Base-by-base conservation (phyloP, 2,797 vertebrate species). In the Pteropus rufus region DNA sequence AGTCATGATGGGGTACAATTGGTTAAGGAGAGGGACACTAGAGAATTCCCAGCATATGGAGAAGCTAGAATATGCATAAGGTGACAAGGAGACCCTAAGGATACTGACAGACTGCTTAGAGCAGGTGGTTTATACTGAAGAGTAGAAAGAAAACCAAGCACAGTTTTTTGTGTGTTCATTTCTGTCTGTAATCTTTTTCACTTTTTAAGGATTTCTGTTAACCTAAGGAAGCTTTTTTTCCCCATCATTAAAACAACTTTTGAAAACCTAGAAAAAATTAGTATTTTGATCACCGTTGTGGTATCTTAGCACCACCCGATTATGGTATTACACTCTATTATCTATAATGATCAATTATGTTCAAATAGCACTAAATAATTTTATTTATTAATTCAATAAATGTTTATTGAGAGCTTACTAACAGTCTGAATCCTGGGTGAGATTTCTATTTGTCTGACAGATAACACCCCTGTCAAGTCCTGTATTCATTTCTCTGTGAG, bases 221-320 rank as follows among this genome's bases (percentile, higher is more conserved):
- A 92, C 5, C 72, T 76, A 70, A 70, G 54, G 46, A 23, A 56
- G 29, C 34, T 64, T 79, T 46, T 67, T 4, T 4, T 9, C 21
- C 19, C 7, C 29, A 49, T 49, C 41, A 41, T 80, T 91, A 83
- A 60, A 91, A 83, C 26, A 94, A 39, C 41, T 79, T 88, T 76
- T 91, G 62, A 96, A 95, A 93, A 65, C 15, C 54, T 65, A 82
- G 36, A n/a, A 87, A 76, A 75, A 81, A 69, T 60, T n/a, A 70
- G 3, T 39, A 58, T 86, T 93, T 96, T 80, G 34, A 73, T 83
- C 26, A 56, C 60, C 73, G 1, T 85, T 89, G 31, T 94, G 2
- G 10, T 80, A 15, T 93, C 77, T 95, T 89, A 44, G 6, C 31
- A 54, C 21, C 4, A 18, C 12, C 26, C 5, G 24, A 39, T 76